phyloP scores from a whole-genome alignment of 1,140 invertebrate species.

The honey bee (Apis mellifera) region Amel_HAv3.1 CM009931.2:11876501-11877000 shows the following conservation, averaged over 20 bases:
- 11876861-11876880: background rate
- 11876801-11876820: background rate
- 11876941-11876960: background rate
- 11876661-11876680: constrained; percentile 50
- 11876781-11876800: background rate
- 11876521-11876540: constrained; percentile 29
- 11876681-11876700: constrained; percentile 59
- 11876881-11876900: background rate
- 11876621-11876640: constrained; percentile 60
- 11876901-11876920: background rate
- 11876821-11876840: background rate
- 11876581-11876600: constrained; percentile 52
- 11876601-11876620: constrained; percentile 46
- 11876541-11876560: constrained; percentile 2
- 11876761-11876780: background rate
- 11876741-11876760: background rate
- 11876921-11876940: background rate
- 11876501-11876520: constrained; percentile 34
- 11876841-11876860: constrained; percentile 22
- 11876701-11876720: constrained; percentile 55
- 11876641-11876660: constrained; percentile 50
- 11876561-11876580: constrained; percentile 44
- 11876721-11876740: background rate
- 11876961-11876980: background rate
- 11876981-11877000: background rate